These are phyloP conservation scores for Morpho achilles DNA, from an alignment of 2,888 invertebrate species.

Conservation along the genomic window DNA sequence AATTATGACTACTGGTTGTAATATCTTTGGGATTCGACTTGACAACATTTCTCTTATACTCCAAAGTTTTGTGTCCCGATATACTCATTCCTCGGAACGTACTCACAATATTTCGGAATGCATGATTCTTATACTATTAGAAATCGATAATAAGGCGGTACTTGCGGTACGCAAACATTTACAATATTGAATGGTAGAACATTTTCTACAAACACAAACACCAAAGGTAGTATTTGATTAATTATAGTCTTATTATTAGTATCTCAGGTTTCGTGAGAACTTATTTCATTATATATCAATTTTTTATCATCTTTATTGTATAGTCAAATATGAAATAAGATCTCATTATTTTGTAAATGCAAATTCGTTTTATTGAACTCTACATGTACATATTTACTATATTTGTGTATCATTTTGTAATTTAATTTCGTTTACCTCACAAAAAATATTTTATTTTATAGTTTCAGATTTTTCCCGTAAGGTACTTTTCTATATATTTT, in stretches of 20 bases:
- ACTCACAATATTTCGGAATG: conserved; percentile 59
- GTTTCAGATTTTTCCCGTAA: conserved; percentile 61
- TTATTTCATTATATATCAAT: conserved; percentile 40
- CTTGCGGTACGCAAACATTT: conserved; percentile 57
- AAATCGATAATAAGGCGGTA: conserved; percentile 50
- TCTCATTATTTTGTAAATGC: conserved; percentile 49
- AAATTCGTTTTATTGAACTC: conserved; percentile 43
- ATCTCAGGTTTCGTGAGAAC: conserved; percentile 43
- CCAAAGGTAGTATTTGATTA: conserved; percentile 72
- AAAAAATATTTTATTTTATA: conserved; percentile 56
- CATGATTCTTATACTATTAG: conserved; percentile 66
- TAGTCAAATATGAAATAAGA: conserved; percentile 47
- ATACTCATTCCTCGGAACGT: conserved; percentile 72
- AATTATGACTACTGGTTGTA: conserved; percentile 66
- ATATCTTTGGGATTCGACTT: conserved; percentile 33
- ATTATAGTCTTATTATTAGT: conserved; percentile 57
- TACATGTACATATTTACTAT: conserved; percentile 47
- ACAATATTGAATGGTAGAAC: conserved; percentile 71
- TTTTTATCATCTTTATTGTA: conserved; percentile 25
- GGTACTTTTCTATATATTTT: conserved; percentile 60
- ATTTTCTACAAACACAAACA: conserved; percentile 63
- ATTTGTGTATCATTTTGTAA: conserved; percentile 28
- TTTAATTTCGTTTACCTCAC: conserved; percentile 49
- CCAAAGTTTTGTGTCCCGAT: conserved; percentile 38
- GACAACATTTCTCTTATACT: conserved; percentile 27